A percentile compares a stretch with the other conserved stretches of the same genome.
These are phyloP conservation scores for Muraenolepis orangiensis DNA, from an alignment of 2,797 vertebrate species.

Conservation along the genomic window DNA sequence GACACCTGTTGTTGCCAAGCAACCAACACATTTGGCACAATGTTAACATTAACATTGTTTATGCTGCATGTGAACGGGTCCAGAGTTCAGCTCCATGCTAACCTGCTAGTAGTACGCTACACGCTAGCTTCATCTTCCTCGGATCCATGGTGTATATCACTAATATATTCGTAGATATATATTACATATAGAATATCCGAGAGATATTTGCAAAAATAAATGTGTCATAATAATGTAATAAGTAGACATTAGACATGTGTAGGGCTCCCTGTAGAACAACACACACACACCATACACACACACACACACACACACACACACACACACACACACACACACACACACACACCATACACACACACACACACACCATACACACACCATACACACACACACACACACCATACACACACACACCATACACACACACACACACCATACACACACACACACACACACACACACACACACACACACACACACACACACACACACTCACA, in stretches of 20 bases:
- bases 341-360: no score
- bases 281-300: neutral
- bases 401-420: slow-evolving; percentile 25
- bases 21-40: no score
- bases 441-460: neutral
- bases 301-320: slow-evolving; percentile 7
- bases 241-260: neutral
- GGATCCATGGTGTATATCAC: no score
- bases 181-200: no score
- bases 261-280: neutral
- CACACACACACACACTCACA: slow-evolving; percentile 33
- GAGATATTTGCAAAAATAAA: neutral
- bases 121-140: neutral
- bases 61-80: no score
- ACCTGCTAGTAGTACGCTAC: neutral
- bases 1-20: no score
- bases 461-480: slow-evolving; percentile 22
- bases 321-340: slow-evolving; percentile 24
- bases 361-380: neutral
- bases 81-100: neutral
- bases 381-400: slow-evolving; percentile 8
- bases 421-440: slow-evolving; percentile 13
- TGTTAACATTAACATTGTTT: no score
- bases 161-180: no score
- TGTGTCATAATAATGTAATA: neutral